A percentile compares a stretch with the other conserved stretches of the same genome.
Conservation (phyloP, 2,888 invertebrate genomes). For the Bombylius discolor region DNA sequence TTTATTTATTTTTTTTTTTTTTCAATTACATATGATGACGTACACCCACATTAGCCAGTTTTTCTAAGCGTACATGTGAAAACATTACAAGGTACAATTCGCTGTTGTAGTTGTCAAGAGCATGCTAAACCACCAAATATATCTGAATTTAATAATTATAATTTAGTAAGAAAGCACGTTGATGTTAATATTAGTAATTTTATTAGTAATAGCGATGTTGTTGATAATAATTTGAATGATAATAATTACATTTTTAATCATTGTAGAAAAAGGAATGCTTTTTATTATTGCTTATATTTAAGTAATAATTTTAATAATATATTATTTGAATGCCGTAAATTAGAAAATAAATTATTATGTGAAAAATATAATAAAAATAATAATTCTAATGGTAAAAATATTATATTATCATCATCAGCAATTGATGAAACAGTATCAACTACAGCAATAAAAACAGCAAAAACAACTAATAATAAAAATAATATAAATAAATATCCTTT, state of each 20-base stretch:
- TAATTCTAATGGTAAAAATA: background rate
- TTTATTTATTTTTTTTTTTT: constrained; percentile 1
- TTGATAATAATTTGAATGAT: background rate
- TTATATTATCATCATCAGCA: background rate
- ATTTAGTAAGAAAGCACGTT: background rate
- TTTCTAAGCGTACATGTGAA: constrained; percentile 58
- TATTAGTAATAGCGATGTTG: background rate
- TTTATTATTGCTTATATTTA: constrained; percentile 18
- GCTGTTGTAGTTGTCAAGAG: constrained; percentile 44
- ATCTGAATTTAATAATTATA: constrained; percentile 4
- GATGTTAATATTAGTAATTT: constrained; percentile 18
- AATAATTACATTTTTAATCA: background rate
- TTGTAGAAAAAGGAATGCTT: background rate
- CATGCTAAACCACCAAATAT: constrained; percentile 16
- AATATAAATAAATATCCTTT: constrained; percentile 9
- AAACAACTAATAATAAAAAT: constrained; percentile 18
- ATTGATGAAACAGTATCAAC: background rate
- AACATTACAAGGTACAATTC: constrained; percentile 63
- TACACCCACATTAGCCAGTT: constrained; percentile 44
- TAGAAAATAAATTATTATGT: constrained; percentile 10
- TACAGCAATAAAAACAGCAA: constrained; percentile 1
- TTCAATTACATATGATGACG: constrained; percentile 29
- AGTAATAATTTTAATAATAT: constrained; percentile 20
- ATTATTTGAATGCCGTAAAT: constrained; percentile 20
- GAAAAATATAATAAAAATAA: constrained; percentile 1